Evolutionary conservation across 2,113 vertebrate species (phyloP), one percentile per base, ranked within the genome.

Genomic region (Capra hircus): DNA sequence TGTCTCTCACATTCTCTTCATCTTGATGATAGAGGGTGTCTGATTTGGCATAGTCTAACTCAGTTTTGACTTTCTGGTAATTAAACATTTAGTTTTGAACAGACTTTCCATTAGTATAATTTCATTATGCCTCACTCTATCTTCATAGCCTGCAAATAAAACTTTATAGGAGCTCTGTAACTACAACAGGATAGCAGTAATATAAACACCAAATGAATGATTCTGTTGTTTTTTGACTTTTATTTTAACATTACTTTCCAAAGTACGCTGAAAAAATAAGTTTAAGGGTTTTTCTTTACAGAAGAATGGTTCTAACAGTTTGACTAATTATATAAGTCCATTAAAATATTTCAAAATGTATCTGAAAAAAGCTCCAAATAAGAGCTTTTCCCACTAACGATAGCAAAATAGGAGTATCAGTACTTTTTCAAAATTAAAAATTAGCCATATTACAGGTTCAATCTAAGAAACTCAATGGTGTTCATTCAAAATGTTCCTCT

Each of bases 61-160:
- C 40, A 57, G 36, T 93, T 87, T 97, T 93, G n/a, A 81, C 81
- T 96, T 94, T 80, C 21, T 96, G 36, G 67, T 94, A 86, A 94
- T 92, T 96, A 97, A 94, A 94, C 16, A 92, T 95, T 94, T 96
- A 60, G 59, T 91, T 16, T 48, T 88, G 23, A 87, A 64, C 60
- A 96, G n/a, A 88, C 21, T 92, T 82, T 81, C 95, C 30, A 77
- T 93, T 59, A 85, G 19, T 43, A 33, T 93, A 53, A 59, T 55
- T 67, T 96, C 48, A 85, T 93, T 93, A 33, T 84, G 53, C 13
- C 2, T 80, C 12, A 88, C 3, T 62, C n/a, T 94, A 12, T 88
- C 59, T 81, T 95, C 25, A 45, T 40, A 92, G 36, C 77, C 5
- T 87, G 12, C 33, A 59, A 74, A 96, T 71, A 43, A 90, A 74